Evolutionary conservation across 2,888 invertebrate species (phyloP), one percentile per base, ranked within the genome.

Genomic region (Minunthozetes semirufus): DNA sequence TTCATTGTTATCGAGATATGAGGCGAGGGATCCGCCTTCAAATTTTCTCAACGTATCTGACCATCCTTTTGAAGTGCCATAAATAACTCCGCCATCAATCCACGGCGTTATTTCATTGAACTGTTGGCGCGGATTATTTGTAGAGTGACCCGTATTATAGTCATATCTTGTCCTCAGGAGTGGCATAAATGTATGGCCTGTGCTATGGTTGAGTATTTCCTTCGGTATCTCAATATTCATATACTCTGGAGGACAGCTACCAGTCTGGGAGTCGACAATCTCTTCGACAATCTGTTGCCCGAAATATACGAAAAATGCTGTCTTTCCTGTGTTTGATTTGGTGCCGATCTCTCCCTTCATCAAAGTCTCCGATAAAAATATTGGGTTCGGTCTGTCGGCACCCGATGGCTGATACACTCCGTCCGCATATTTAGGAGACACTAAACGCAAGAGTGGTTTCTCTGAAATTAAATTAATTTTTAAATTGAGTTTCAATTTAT

Each of bases 221-320:
- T 82, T 78, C 1, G 87, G 86, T 68, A 88, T 85, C 1, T 81
- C 78, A 68, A 88, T 85, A 79, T 87, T 87, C 79, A 87, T 85
- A 80, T 87, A 88, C 81, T 87, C 87, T 0, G 86, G 86, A 11
- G 87, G 87, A 82, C 87, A 88, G 17, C 86, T 86, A n/a, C 87
- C 83, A 78, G 86, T 81, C 80, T 87, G 87, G 0, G 87, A 85
- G 81, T 88, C 87, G 61, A 88, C 80, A 76, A 88, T 85, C 82
- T 88, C 88, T 79, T 88, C 87, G 15, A 87, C 87, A 0, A 88
- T 85, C 81, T 88, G 87, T 81, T 88, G 87, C 61, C 87, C 88
- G 80, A 88, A 88, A 80, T 85, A 88, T 3, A 87, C 87, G 25
- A 87, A 82, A 27, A 88, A 82, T 0, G 86, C 87, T 76, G 85